Evolutionary conservation across 2,797 vertebrate genomes (phyloP), one percentile per base, ranked within the genome.

Genomic region (Schizopygopsis pylzovi): DNA sequence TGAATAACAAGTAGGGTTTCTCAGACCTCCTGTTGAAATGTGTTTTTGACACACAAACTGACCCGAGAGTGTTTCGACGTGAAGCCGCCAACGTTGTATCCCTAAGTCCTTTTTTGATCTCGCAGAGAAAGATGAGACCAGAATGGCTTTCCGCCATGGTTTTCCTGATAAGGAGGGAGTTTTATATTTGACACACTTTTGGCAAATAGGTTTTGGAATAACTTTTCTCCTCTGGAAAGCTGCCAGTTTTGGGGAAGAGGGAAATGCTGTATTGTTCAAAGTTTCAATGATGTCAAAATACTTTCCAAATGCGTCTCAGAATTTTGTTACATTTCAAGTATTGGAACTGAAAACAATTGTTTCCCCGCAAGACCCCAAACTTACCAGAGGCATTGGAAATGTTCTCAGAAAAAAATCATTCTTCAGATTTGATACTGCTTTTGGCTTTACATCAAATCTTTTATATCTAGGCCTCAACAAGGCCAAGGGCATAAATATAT

Each of bases 1-100:
- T 86, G 73, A 88, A 85, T 84, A 87, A 72, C 65, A 87, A 88
- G 70, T 59, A 82, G 59, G 43, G 37, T 43, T 78, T 76, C 76
- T 84, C 63, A 37, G 59, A 63, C 49, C 43, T 81, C 41, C 83
- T 54, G 52, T 45, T 52, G 25, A 84, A 85, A 71, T 52, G 16
- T 41, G 41, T 54, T 87, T 82, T 85, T 85, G 39, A 63, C 39
- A 49, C 33, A 70, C 71, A 82, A 70, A 52, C 59, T 85, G 73
- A 85, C 52, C 43, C 25, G 22, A 43, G 39, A 47, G 82, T 2
- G 33, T 18, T 47, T 71, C 13, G 33, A 47, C 1, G 39, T 7
- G 11, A 5, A 61, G 13, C 54, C 13, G 41, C 25, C 45, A 49
- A 65, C 41, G 52, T 81, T 52, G 79, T 68, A 15, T 81, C 79